Evolutionary conservation across 2,888 invertebrate genomes (phyloP), one percentile per base, ranked within the genome.

Genomic region (Aricia artaxerxes): DNA sequence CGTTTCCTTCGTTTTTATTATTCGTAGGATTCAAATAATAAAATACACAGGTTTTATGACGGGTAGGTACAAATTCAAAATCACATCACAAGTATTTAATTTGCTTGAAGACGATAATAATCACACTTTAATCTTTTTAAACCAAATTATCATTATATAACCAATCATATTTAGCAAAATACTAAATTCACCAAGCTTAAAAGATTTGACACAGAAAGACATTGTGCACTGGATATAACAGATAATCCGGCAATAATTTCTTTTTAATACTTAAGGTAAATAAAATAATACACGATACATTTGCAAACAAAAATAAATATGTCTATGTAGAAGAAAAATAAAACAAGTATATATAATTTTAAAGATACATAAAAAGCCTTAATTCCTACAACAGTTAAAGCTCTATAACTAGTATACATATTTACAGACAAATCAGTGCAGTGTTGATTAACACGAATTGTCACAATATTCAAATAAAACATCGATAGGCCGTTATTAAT

Each of bases 361-460:
- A 81, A 86, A 88, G 86, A 88, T 87, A 87, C 88, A 89, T 87
- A 88, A 79, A 84, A 84, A 87, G 88, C 87, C 85, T 78, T 78
- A 60, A 78, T 49, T 69, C 86, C 38, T 92, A 92, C 88, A 90
- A 92, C 90, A 92, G 90, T 92, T 93, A 94, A 91, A 93, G 92
- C 92, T 93, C 88, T 92, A 93, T 81, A 88, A 85, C 87, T 92
- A 93, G 90, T 90, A 92, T 92, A 93, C 92, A 93, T 92, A 93
- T 92, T 85, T 93, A 94, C 93, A 93, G 85, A 89, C 79, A 82
- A 81, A 81, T 81, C 79, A 81, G 78, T 81, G 80, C 79, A 75
- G 77, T 61, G 81, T 81, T 79, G 35, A 61, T 78, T 49, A 60
- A 35, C 16, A 57, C n/a, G 38, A 57, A 49, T 49, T 57, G 40